Evolutionary conservation across 2,888 invertebrate genomes (phyloP), one percentile per base, ranked within the genome.

Genomic region (Creontiades dilutus): DNA sequence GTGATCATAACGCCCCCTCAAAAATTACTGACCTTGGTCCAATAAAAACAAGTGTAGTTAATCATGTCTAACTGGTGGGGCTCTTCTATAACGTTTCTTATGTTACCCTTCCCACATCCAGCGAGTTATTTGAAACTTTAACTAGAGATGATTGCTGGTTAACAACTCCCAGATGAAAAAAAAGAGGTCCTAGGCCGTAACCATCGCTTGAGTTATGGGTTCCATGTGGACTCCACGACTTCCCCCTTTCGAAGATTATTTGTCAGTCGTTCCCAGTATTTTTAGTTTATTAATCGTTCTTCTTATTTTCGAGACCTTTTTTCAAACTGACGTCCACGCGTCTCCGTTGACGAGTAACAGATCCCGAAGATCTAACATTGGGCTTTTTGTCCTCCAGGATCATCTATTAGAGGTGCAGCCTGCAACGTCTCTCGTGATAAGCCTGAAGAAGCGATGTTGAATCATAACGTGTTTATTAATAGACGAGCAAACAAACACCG

Each of bases 91-190:
- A 68, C 68, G 68, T 68, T 68, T 68, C 68, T 68, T 68, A 68
- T 23, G 68, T 68, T 68, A 23, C 68, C 68, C 68, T 23, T 68
- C 68, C 68, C 68, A 9, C 27, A 68, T 68, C 68, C 13, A 68
- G 81, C 23, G 81, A 46, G 82, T 52, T 52, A 82, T 48, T 82
- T 52, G 52, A 82, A 52, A 85, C 57, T 16, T 57, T 85, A 85
- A 85, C 57, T 85, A 61, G 85, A 85, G 85, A 85, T 85, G 85
- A 85, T 85, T 85, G 85, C 85, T 57, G 57, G 85, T 85, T 85
- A 85, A 85, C 85, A 85, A 85, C 57, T 61, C 61, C 68, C 68
- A 37, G 57, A 85, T 85, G 85, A 85, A 85, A 85, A 85, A 85
- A 52, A 57, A 16, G 82, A n/a, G n/a, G n/a, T n/a, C n/a, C 47